Conservation (phyloP, 2,113 vertebrate species). For the Orientallactaga bullata region DNA sequence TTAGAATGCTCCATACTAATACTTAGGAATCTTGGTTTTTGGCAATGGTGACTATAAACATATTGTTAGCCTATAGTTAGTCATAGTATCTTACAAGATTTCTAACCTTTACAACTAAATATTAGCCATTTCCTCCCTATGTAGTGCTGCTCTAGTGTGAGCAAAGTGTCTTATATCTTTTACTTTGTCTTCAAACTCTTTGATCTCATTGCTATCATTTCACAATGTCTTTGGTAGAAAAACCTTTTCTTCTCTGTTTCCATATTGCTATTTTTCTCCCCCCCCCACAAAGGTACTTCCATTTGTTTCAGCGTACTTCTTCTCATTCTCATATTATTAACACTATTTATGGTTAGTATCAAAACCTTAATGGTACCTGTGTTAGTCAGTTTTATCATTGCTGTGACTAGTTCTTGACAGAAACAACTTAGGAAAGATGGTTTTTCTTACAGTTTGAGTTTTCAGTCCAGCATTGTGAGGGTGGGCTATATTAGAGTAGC, state of each 20-base stretch:
- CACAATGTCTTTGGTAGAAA: neutral
- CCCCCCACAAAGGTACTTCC: conserved; percentile 7
- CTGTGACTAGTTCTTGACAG: neutral
- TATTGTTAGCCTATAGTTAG: neutral
- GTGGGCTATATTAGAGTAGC: neutral
- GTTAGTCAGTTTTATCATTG: neutral
- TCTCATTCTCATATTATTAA: conserved; percentile 10
- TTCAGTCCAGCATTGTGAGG: neutral
- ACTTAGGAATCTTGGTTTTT: conserved; percentile 7
- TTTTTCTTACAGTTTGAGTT: neutral
- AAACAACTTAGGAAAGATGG: neutral
- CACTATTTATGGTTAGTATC: neutral
- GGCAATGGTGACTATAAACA: neutral
- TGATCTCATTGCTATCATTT: conserved; percentile 16
- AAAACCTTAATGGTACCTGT: neutral
- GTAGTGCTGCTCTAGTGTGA: neutral
- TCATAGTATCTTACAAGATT: conserved; percentile 34
- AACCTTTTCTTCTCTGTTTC: neutral
- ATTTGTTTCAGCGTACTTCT: neutral
- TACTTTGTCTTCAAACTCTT: conserved; percentile 4
- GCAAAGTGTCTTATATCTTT: neutral
- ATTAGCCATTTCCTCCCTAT: neutral
- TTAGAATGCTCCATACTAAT: neutral
- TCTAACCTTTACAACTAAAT: neutral
- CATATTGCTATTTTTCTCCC: neutral